Percentiles rank a stretch among this genome's conserved stretches.
These are phyloP conservation scores for Dipus sagitta DNA, from an alignment of 2,797 vertebrate species.

Conservation along the genomic window DNA sequence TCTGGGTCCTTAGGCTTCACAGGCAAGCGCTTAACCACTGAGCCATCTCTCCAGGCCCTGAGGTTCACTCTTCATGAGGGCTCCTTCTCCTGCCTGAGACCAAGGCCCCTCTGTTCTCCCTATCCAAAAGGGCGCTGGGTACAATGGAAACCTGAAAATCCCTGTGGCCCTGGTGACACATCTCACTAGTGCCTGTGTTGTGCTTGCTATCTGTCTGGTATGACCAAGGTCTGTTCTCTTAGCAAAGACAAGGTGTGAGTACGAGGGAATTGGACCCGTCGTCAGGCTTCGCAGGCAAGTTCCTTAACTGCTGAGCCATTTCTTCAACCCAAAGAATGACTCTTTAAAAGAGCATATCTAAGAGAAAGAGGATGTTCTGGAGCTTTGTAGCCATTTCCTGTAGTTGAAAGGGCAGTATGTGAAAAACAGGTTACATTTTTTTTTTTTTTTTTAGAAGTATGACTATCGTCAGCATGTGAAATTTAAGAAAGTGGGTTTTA, in stretches of 20 bases:
- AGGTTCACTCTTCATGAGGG: background rate
- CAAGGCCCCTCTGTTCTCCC: background rate
- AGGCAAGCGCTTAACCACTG: no score
- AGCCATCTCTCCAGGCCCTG: no score
- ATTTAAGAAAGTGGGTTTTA: background rate
- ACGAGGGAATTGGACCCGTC: no score
- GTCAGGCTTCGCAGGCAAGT: no score
- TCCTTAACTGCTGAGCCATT: no score
- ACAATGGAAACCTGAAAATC: background rate
- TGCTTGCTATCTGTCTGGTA: background rate
- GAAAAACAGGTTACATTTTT: background rate
- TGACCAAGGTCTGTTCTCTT: background rate
- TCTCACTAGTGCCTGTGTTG: no score
- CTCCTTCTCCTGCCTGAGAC: background rate
- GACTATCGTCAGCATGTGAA: background rate
- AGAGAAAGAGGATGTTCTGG: background rate
- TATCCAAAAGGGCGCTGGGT: background rate
- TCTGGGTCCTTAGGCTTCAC: no score
- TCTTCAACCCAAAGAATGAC: background rate
- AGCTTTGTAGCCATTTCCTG: background rate
- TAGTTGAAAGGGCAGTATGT: background rate
- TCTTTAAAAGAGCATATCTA: background rate
- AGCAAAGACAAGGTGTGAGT: background rate
- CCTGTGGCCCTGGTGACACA: background rate
- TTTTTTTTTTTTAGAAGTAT: background rate